Conservation (phyloP, 2,113 vertebrate genomes). For the Alligator mississippiensis region DNA sequence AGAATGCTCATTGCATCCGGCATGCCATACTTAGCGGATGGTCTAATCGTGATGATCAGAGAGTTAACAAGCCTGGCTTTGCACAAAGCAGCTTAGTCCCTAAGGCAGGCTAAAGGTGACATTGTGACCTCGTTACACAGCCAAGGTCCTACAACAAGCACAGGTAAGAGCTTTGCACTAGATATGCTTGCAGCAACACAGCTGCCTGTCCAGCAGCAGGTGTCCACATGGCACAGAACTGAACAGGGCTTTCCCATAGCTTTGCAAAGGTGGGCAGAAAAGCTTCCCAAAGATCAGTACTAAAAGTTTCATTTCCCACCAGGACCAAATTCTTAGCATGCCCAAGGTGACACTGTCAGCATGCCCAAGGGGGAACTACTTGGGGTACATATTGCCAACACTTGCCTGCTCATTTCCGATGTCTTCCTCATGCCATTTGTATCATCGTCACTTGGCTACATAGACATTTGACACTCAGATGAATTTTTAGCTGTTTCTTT, state of each 20-base stretch:
- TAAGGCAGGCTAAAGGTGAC: not conserved
- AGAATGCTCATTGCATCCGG: not conserved
- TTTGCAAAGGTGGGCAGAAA: not conserved
- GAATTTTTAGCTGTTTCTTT: not conserved
- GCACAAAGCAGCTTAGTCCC: not conserved
- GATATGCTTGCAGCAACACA: not conserved
- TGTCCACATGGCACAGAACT: not conserved
- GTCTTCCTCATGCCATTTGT: not conserved
- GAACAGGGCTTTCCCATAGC: not conserved
- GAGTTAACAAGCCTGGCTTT: not conserved
- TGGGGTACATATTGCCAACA: fast-evolving
- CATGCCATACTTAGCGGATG: not conserved
- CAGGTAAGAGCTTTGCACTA: not conserved
- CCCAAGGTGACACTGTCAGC: not conserved
- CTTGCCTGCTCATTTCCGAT: not conserved
- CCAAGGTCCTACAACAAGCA: not conserved
- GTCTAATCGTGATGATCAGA: not conserved
- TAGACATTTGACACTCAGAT: not conserved
- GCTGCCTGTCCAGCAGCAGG: not conserved
- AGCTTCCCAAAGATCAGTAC: not conserved
- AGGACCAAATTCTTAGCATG: fast-evolving
- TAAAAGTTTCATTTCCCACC: not conserved
- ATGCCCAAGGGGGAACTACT: not conserved
- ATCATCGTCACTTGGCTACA: not conserved
- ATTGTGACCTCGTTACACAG: not conserved